Base-by-base conservation (phyloP, 2,113 vertebrate species). In the Caretta caretta region DNA sequence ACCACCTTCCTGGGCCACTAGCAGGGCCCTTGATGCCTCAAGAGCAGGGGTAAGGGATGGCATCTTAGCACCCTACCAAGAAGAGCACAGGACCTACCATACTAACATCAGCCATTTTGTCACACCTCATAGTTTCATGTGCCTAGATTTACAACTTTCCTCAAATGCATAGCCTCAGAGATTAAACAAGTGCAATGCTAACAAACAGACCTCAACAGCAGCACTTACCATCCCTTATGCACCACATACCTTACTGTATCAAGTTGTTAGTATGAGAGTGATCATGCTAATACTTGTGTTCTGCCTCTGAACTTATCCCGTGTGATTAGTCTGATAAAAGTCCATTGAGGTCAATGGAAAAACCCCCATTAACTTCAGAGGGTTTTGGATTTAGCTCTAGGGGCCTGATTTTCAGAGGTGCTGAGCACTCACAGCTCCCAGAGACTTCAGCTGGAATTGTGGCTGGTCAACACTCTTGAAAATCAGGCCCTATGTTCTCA, bases 181-280 rank as follows among this genome's bases (percentile, higher is more conserved):
- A 83, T 93, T 84, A 93, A 96, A 89, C 53, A 51, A 31, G 19
- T 0, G 0, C n/a, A 91, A 79, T 35, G 82, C 78, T 87, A 79
- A 90, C 92, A 97, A 90, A 96, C 50, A 95, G 83, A 72, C 17
- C 48, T 94, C 65, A 89, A 90, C 94, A 65, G 17, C 49, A 46
- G 96, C 72, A 51, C 50, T 94, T 95, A 81, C 69, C 56, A 80
- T 29, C 94, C 86, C 91, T 93, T 92, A 38, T 75, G 86, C 95
- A 91, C 90, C 42, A 42, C 50, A 53, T 91, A 54, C 24, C 86
- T 90, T 93, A 80, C 49, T 57, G 12, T 87, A 65, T 85, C 49
- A 88, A 24, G 24, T 88, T 91, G 10, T 76, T 86, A 79, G 57
- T 50, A 31, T 59, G 56, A 53, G 59, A 51, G 25, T 48, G 53